A percentile compares a stretch with the other conserved stretches of the same genome.
phyloP scores from a whole-genome alignment of 1,140 invertebrate genomes.

The Magallana angulata region DNA sequence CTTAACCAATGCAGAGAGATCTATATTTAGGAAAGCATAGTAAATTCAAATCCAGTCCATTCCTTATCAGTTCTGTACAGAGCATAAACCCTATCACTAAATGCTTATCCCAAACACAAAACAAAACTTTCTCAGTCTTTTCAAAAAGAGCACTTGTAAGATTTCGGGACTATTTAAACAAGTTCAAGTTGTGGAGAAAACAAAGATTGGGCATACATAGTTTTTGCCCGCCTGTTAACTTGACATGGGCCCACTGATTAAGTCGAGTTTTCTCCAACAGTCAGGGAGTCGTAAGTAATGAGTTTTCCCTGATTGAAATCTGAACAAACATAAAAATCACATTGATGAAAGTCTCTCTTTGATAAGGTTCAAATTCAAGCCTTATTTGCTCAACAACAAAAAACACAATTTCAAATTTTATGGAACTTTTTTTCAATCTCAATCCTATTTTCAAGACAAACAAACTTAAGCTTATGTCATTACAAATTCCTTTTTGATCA shows the following conservation, averaged over 20 bases:
- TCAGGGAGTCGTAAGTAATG: neutral
- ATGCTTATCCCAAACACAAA: neutral
- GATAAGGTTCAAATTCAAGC: neutral
- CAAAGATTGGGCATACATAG: neutral
- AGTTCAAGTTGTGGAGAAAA: neutral
- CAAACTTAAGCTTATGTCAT: neutral
- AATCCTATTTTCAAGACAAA: neutral
- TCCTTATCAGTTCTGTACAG: too few species aligned
- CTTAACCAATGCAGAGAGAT: too few species aligned
- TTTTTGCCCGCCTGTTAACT: neutral
- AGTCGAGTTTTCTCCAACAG: neutral
- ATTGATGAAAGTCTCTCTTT: neutral
- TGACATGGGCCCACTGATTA: neutral
- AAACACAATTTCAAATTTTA: neutral
- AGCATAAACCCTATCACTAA: too few species aligned
- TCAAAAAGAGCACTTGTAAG: neutral
- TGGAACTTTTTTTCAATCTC: neutral
- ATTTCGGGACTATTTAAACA: conserved; percentile 12
- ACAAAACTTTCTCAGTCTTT: neutral
- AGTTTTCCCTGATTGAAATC: neutral
- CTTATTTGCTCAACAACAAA: neutral
- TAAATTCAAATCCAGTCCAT: too few species aligned
- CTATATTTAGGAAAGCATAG: too few species aligned
- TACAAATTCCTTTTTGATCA: neutral
- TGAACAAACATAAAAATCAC: neutral